Evolutionary conservation across 2,888 invertebrate genomes (phyloP).

Genomic region (Hanleya hanleyi): DNA sequence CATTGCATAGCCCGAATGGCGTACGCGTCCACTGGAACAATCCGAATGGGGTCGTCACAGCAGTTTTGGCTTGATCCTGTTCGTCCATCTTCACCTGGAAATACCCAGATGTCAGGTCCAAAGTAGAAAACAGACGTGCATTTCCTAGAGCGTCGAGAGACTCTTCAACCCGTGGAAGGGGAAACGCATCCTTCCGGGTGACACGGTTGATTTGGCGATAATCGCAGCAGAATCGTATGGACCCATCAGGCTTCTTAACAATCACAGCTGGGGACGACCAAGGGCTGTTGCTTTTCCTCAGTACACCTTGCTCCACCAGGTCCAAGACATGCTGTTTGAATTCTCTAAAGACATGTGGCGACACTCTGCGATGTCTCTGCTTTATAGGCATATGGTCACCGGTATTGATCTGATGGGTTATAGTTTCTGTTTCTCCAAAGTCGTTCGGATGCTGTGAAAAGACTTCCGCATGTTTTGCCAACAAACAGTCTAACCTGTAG

Average conservation of each 20-base stretch:
- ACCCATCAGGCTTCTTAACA: conserved; percentile 25
- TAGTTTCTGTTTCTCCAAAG: neutral
- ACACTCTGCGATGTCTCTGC: neutral
- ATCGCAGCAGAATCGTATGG: conserved; percentile 29
- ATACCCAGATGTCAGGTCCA: conserved; percentile 45
- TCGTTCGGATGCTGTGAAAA: neutral
- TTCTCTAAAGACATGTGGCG: neutral
- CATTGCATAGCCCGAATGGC: conserved; percentile 41
- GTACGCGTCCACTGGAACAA: conserved; percentile 35
- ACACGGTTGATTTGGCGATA: conserved; percentile 23
- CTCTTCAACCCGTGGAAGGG: conserved; percentile 32
- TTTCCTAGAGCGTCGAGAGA: conserved; percentile 37
- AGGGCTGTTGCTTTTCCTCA: conserved; percentile 17
- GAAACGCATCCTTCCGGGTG: conserved; percentile 24
- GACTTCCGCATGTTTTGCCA: too few species aligned
- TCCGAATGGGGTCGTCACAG: conserved; percentile 34
- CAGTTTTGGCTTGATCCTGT: conserved; percentile 38
- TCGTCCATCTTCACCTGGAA: conserved; percentile 42
- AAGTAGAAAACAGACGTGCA: conserved; percentile 32
- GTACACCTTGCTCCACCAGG: conserved; percentile 21
- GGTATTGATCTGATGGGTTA: neutral
- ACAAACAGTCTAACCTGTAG: too few species aligned
- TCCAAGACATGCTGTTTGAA: neutral
- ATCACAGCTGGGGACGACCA: conserved; percentile 24
- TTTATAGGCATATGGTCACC: neutral